These are phyloP conservation scores for Macaria notata DNA, from an alignment of 2,888 invertebrate genomes.

Conservation along the genomic window DNA sequence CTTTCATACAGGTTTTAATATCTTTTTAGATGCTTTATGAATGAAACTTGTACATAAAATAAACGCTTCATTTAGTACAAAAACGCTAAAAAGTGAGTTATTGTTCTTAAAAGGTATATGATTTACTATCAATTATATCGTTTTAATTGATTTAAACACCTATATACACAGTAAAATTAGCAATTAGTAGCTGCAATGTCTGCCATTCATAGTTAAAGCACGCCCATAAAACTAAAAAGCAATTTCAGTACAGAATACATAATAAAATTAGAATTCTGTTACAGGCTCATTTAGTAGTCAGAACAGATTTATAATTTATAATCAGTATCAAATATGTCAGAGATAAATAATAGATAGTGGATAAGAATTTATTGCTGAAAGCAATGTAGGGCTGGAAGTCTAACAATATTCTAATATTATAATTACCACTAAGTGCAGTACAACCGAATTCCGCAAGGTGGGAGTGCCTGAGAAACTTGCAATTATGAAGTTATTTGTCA, in stretches of 20 bases:
- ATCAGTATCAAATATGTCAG: conserved; percentile 27
- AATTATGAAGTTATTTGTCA: conserved; percentile 48
- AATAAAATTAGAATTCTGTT: conserved; percentile 6
- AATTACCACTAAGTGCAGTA: conserved; percentile 24
- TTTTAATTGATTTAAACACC: no score
- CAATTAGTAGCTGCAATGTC: background rate
- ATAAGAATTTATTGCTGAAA: conserved; percentile 28
- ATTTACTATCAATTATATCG: no score
- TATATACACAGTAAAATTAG: no score
- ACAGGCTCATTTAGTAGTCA: conserved; percentile 3
- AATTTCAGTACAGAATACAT: background rate
- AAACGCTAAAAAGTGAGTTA: no score
- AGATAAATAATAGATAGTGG: conserved; percentile 19
- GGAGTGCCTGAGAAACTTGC: conserved; percentile 55
- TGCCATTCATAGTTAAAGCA: background rate
- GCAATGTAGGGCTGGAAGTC: conserved; percentile 23
- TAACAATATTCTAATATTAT: conserved; percentile 29
- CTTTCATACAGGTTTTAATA: no score
- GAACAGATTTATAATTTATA: conserved; percentile 16
- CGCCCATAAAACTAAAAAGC: background rate
- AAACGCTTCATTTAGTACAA: no score
- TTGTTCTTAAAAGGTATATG: no score
- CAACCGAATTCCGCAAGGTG: conserved; percentile 29
- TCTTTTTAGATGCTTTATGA: no score
- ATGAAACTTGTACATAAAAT: no score